Percentiles rank a stretch among this genome's conserved stretches.
Conservation (phyloP, 2,113 vertebrate genomes). For the Oreochromis aureus region DNA sequence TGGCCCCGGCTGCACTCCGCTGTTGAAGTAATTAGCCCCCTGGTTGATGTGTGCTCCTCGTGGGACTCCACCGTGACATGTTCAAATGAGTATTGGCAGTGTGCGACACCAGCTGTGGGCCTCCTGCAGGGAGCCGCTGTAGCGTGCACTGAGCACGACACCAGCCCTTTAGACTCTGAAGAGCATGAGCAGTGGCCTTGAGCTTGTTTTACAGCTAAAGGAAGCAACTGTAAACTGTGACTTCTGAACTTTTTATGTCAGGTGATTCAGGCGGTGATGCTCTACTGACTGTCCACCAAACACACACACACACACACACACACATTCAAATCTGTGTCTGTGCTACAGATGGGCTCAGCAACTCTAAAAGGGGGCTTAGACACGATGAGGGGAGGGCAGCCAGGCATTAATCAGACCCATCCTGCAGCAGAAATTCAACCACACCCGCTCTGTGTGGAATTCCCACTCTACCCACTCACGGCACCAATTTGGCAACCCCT, state of each 20-base stretch:
- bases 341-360: constrained; percentile 23
- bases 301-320: not conserved
- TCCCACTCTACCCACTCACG: constrained; percentile 32
- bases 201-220: not conserved
- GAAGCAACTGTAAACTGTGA: constrained; percentile 5
- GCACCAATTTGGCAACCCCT: constrained; percentile 39
- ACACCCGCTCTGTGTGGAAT: constrained; percentile 36
- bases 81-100: constrained; percentile 65
- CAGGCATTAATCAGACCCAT: constrained; percentile 6
- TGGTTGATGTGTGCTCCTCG: constrained; percentile 40
- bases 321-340: not conserved
- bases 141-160: not conserved
- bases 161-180: not conserved
- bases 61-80: constrained; percentile 51
- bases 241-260: not conserved
- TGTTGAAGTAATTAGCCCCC: constrained; percentile 67
- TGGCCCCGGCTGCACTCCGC: constrained; percentile 53
- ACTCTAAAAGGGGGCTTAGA: not conserved
- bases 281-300: not conserved
- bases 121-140: constrained; percentile 42
- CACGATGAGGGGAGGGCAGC: not conserved
- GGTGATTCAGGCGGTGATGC: not conserved
- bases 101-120: constrained; percentile 57
- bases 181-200: not conserved
- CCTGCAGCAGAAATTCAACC: constrained; percentile 24